phyloP scores from a whole-genome alignment of 2,113 vertebrate species.

The Leptodactylus fuscus region DNA sequence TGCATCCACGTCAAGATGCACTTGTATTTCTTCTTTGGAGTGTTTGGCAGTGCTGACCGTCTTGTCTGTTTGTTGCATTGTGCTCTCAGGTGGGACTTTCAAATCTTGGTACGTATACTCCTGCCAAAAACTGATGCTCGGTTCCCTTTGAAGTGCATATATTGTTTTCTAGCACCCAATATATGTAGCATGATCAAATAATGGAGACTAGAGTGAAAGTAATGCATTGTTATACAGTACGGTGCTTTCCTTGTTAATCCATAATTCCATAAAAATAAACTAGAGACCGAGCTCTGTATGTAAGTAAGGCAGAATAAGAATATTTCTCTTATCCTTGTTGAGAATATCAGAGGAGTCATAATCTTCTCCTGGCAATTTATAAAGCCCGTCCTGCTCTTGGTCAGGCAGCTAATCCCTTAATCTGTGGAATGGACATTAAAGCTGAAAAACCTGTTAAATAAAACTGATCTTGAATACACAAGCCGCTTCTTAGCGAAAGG shows the following conservation, averaged over 20 bases:
- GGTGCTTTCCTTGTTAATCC: not conserved
- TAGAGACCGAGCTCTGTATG: conserved; percentile 4
- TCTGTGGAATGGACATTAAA: conserved; percentile 30
- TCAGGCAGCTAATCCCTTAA: conserved; percentile 45
- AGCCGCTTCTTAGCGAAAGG: not conserved
- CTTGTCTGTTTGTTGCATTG: too few relatives aligned
- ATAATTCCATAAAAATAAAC: not conserved
- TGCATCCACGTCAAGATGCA: too few relatives aligned
- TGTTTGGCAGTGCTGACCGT: too few relatives aligned
- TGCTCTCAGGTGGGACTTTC: too few relatives aligned
- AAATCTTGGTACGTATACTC: too few relatives aligned
- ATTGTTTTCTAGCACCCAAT: not conserved
- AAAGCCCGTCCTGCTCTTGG: conserved; percentile 30
- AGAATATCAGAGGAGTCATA: conserved; percentile 22
- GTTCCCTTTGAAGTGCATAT: too few relatives aligned
- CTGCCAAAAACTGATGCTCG: too few relatives aligned
- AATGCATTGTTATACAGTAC: not conserved
- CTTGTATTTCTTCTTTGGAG: too few relatives aligned
- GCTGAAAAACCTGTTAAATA: conserved; percentile 17
- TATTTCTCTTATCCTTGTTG: not conserved
- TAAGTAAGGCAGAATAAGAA: not conserved
- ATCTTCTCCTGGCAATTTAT: conserved; percentile 28
- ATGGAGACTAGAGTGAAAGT: not conserved
- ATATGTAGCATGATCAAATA: not conserved
- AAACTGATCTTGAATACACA: conserved; percentile 20